Evolutionary conservation across 2,888 invertebrate species (phyloP).

Genomic region (Pycnomerus fuliginosus): DNA sequence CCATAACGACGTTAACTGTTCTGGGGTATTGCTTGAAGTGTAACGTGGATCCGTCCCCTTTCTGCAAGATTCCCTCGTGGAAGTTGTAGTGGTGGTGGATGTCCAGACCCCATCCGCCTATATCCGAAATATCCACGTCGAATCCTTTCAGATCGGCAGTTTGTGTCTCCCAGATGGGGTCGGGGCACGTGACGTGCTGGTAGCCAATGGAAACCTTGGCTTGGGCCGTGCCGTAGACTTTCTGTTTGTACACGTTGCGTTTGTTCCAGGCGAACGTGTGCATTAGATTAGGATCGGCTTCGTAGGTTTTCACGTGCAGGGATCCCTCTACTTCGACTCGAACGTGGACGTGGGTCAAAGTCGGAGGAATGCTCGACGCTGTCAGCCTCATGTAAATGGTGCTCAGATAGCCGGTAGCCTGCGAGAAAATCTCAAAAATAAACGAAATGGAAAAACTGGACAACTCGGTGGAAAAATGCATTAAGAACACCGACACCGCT

Average conservation of each 20-base stretch:
- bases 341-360: constrained; percentile 86
- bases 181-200: constrained; percentile 83
- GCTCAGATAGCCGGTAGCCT: constrained; percentile 91
- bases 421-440: no score
- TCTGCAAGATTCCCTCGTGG: constrained; percentile 96
- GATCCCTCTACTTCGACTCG: constrained; percentile 89
- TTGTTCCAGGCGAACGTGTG: constrained; percentile 99
- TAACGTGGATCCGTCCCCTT: constrained; percentile 87
- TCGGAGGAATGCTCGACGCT: constrained; percentile 73
- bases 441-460: no score
- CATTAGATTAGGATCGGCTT: constrained; percentile 92
- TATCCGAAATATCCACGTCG: constrained; percentile 94
- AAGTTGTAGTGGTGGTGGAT: constrained; percentile 99
- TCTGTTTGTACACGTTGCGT: constrained; percentile 95
- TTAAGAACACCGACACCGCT: no score
- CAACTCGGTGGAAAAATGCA: no score
- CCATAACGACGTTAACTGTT: constrained; percentile 90
- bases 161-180: constrained; percentile 93
- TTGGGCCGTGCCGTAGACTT: constrained; percentile 85
- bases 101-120: constrained; percentile 97
- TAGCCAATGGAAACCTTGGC: constrained; percentile 92
- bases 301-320: constrained; percentile 87
- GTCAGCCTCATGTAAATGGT: constrained; percentile 90
- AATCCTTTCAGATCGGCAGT: constrained; percentile 89
- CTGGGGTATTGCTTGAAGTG: constrained; percentile 91